Evolutionary conservation across 2,113 vertebrate genomes (phyloP), one percentile per base, ranked within the genome.

Genomic region (Sorex araneus): DNA sequence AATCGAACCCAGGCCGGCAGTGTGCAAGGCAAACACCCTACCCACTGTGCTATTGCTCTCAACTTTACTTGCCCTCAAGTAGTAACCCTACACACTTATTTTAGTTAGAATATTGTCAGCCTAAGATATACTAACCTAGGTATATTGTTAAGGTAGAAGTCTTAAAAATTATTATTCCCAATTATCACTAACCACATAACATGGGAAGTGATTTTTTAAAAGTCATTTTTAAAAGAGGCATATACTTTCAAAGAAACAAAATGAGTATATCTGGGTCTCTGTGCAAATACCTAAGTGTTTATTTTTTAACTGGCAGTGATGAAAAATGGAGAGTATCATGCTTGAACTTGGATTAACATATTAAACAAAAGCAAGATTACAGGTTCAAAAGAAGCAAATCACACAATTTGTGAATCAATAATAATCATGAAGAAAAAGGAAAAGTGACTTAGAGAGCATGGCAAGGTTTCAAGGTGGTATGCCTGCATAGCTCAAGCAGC

Each of bases 241-340:
- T 21, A 82, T 66, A 78, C 76, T 79, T 84, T 50, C 7, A 82
- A 74, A 75, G 43, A 63, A 84, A 80, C 79, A 27, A 71, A 94
- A 27, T 11, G n/a, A 60, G 3, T 28, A 54, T 47, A 57, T 36
- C 23, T 15, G 9, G 60, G 43, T 50, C 5, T 60, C n/a, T 77
- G 60, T 34, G 6, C 23, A 32, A 36, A 77, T 2, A 18, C n/a
- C 10, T 87, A 30, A 4, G 2, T 11, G 10, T 27, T 21, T 34
- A 21, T 43, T 87, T 78, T 67, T 77, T 30, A 77, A 23, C 64
- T 28, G 60, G 7, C 66, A 67, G 60, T 77, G 10, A 67, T 50
- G 25, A 77, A 87, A 67, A 87, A 50, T 67, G 73, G 60, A 50
- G 34, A 78, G 12, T 54, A 67, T 36, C 23, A 34, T 67, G 43